Percentiles rank a stretch among this genome's conserved stretches.
Evolutionary conservation across 1,140 invertebrate genomes (phyloP).

Genomic region (Drosophila gunungcola): DNA sequence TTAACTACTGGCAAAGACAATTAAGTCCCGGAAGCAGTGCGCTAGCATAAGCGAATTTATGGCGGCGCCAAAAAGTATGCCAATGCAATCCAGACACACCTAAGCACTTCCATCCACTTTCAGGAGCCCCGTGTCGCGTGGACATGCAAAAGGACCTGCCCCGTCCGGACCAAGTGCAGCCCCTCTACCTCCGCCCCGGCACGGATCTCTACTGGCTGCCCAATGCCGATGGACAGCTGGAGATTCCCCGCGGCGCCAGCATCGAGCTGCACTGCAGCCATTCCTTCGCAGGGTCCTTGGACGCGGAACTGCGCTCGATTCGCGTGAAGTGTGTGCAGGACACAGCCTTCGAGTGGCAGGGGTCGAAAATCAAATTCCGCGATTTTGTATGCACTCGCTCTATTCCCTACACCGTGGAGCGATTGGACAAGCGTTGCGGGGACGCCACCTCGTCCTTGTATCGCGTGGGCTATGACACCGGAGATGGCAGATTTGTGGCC

Average conservation of each 20-base stretch:
- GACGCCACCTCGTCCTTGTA: slow-evolving; percentile 39
- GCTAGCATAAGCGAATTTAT: not conserved
- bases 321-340: slow-evolving; percentile 57
- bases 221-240: slow-evolving; percentile 51
- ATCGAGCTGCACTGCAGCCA: slow-evolving; percentile 67
- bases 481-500: slow-evolving; percentile 57
- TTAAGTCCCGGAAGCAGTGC: too few relatives aligned
- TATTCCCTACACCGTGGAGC: slow-evolving; percentile 52
- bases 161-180: slow-evolving; percentile 41
- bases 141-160: slow-evolving; percentile 69
- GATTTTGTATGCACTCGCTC: slow-evolving; percentile 56
- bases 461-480: slow-evolving; percentile 69
- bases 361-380: slow-evolving; percentile 49
- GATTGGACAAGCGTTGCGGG: slow-evolving; percentile 38
- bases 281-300: slow-evolving; percentile 41
- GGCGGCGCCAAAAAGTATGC: not conserved
- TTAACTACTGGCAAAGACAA: too few relatives aligned
- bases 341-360: slow-evolving; percentile 54
- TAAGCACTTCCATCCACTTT: slow-evolving; percentile 2
- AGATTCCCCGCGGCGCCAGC: slow-evolving; percentile 51
- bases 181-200: slow-evolving; percentile 62
- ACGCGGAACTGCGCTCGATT: slow-evolving; percentile 23
- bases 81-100: not conserved
- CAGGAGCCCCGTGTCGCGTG: slow-evolving; percentile 56
- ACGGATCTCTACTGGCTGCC: slow-evolving; percentile 68